Evolutionary conservation across 2,113 vertebrate genomes (phyloP).

Genomic region (Gobius niger): DNA sequence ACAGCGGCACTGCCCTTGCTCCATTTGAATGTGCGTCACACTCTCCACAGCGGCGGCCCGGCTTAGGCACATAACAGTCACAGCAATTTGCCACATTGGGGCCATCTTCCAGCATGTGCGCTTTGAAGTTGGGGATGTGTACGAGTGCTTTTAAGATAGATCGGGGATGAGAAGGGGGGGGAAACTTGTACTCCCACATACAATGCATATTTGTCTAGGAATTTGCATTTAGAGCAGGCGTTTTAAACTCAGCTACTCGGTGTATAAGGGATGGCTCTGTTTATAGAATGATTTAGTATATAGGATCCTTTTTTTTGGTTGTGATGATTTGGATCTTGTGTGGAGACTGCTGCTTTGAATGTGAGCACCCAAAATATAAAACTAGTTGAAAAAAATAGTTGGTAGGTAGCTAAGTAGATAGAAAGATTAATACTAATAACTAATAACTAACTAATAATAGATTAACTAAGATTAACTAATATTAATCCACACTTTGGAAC

Average conservation of each 20-base stretch:
- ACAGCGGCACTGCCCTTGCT: neutral
- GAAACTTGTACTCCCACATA: neutral
- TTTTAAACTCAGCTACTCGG: neutral
- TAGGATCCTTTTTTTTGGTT: too few species aligned
- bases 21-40: slow-evolving; percentile 19
- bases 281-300: neutral
- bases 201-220: neutral
- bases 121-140: slow-evolving; percentile 26
- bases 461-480: too few species aligned
- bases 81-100: slow-evolving; percentile 14
- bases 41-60: neutral
- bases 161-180: neutral
- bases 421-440: too few species aligned
- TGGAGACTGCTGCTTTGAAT: too few species aligned
- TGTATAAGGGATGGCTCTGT: neutral
- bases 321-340: too few species aligned
- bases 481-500: too few species aligned
- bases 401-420: too few species aligned
- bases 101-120: slow-evolving; percentile 16
- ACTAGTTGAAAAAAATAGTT: too few species aligned
- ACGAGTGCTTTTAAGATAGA: slow-evolving; percentile 13
- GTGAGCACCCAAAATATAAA: too few species aligned
- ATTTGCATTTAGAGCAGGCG: neutral
- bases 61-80: slow-evolving; percentile 9
- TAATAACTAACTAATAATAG: too few species aligned